These are phyloP conservation scores for Sigmodon hispidus DNA, from an alignment of 2,113 vertebrate genomes.

Conservation along the genomic window DNA sequence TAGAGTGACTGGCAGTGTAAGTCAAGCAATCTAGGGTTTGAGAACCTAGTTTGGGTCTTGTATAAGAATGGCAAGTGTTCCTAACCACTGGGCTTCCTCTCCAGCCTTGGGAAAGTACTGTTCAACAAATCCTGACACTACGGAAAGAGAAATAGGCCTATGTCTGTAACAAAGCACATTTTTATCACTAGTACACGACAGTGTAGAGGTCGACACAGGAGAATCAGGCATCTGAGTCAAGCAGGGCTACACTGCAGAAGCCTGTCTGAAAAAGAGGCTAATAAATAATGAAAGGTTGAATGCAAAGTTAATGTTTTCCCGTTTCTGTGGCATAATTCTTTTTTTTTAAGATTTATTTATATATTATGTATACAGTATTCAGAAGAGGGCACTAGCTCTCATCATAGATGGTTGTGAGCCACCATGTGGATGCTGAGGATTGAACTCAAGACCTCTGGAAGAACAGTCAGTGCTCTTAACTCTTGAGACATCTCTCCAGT, in stretches of 20 bases:
- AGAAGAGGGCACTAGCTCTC: too few species aligned
- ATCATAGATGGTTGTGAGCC: too few species aligned
- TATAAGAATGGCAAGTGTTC: not conserved
- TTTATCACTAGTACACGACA: not conserved
- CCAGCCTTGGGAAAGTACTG: not conserved
- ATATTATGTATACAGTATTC: too few species aligned
- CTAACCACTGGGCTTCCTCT: not conserved
- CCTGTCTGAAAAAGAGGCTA: not conserved
- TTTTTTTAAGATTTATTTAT: too few species aligned
- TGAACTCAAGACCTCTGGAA: too few species aligned
- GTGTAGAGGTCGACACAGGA: not conserved
- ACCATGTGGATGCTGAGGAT: too few species aligned
- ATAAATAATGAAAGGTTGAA: not conserved
- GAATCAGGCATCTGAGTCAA: not conserved
- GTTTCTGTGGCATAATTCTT: not conserved
- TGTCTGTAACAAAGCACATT: not conserved
- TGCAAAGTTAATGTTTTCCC: slow-evolving; percentile 12
- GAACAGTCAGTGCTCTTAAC: too few species aligned
- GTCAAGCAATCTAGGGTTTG: not conserved
- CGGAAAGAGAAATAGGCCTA: not conserved
- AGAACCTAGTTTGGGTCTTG: not conserved
- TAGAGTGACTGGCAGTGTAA: not conserved
- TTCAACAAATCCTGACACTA: not conserved
- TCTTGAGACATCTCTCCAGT: too few species aligned
- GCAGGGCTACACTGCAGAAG: not conserved